These are phyloP conservation scores for Todus mexicanus DNA, from an alignment of 2,797 vertebrate species.

Conservation along the genomic window DNA sequence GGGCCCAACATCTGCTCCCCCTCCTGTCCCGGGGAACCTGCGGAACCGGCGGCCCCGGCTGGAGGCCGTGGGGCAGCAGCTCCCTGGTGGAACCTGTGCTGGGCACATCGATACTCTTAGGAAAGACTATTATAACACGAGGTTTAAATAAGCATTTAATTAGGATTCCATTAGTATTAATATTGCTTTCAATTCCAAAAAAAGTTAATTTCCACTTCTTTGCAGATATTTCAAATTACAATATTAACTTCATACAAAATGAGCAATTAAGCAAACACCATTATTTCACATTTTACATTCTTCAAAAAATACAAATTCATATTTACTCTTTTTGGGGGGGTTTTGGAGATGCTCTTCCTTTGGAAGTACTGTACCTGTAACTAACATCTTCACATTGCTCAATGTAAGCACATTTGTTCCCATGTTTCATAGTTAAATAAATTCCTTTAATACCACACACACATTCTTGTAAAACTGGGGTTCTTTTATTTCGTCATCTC, in stretches of 20 bases:
- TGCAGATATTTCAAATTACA: conserved; percentile 85
- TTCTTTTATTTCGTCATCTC: conserved; percentile 48
- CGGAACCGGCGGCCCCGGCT: too few relatives aligned
- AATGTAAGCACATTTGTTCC: conserved; percentile 79
- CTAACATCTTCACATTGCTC: conserved; percentile 78
- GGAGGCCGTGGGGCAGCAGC: too few relatives aligned
- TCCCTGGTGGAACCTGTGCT: too few relatives aligned
- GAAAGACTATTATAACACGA: conserved; percentile 64
- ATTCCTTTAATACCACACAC: conserved; percentile 65
- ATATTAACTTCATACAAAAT: conserved; percentile 95
- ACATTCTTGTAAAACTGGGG: conserved; percentile 67
- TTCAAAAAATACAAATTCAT: conserved; percentile 95
- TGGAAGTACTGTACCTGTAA: conserved; percentile 89
- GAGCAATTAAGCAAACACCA: conserved; percentile 90
- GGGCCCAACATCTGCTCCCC: too few relatives aligned
- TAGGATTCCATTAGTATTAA: conserved; percentile 92
- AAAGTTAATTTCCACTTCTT: conserved; percentile 86
- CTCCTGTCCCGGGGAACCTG: too few relatives aligned
- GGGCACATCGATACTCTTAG: too few relatives aligned
- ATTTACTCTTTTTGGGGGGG: conserved; percentile 84
- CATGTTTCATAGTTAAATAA: conserved; percentile 76
- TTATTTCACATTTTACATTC: conserved; percentile 97
- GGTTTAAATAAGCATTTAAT: conserved; percentile 85
- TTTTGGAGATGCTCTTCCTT: conserved; percentile 86
- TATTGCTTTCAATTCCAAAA: conserved; percentile 98